Base-by-base conservation (phyloP, 2,797 vertebrate species). In the Fundulus diaphanus region DNA sequence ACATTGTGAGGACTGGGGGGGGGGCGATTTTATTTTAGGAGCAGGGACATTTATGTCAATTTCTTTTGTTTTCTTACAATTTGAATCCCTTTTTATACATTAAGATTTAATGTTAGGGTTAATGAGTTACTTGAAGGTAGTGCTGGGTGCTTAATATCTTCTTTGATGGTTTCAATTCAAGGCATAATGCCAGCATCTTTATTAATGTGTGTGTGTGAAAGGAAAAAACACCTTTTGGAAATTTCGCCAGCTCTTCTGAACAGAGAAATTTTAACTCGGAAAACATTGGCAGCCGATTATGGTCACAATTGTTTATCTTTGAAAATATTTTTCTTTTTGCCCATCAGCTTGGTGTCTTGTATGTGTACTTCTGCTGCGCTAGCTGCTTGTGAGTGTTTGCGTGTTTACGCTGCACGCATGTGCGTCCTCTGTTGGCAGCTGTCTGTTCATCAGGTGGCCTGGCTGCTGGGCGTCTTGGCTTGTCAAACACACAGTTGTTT, bases 371-470 rank as follows among this genome's bases (percentile, higher is more conserved):
- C 11, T 48, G n/a, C n/a, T 5, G 18, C 22, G 61, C 33, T 52
- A 1, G 69, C 42, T 72, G 72, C 54, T 67, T 61, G 40, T 15
- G 35, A 54, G 40, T 33, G 37, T 44, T 65, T 74, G 46, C 51
- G 22, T 76, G 70, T 44, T 33, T 31, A 29, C 13, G 44, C 12
- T 12, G 40, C 52, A 33, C 78, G 48, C 63, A 42, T 37, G 35
- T 71, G 35, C 24, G 20, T 81, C 54, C 48, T 82, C 59, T 81
- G 65, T 46, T 79, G 80, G 82, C 79, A 78, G 16, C 68, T 16
- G 33, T 68, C 74, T 79, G 75, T 77, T 70, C 77, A 85, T 88
- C 89, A 91, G 88, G 89, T 85, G 88, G 74, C 72, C 74, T 66
- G 51, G 78, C 78, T 82, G 75, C 67, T 44, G 33, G 86, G 71